phyloP scores from a whole-genome alignment of 2,113 vertebrate genomes.

The Nipponia nippon region DNA sequence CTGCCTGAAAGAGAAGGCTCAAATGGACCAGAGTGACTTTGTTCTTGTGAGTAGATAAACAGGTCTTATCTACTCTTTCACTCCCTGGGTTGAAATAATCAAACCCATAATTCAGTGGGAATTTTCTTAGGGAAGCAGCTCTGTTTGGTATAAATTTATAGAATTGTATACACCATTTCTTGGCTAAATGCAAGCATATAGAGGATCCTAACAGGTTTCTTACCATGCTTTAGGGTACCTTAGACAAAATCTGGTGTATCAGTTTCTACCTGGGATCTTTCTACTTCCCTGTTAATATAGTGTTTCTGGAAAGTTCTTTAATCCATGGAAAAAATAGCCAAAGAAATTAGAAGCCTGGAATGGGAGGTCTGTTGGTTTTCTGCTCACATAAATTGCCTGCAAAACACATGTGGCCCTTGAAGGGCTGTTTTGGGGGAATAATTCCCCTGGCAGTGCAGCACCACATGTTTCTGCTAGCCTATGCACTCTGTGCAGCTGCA shows the following conservation, averaged over 20 bases:
- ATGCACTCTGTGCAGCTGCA: not conserved
- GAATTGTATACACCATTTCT: accelerated
- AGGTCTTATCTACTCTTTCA: not conserved
- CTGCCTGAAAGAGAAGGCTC: not conserved
- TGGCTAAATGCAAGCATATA: not conserved
- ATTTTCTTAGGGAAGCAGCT: not conserved
- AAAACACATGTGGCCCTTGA: not conserved
- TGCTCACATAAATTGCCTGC: not conserved
- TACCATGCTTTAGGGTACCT: not conserved
- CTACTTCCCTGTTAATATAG: not conserved
- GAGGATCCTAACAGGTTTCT: not conserved
- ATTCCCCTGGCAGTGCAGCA: not conserved
- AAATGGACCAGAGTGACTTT: not conserved
- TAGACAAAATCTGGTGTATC: not conserved
- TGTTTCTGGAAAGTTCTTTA: slow-evolving; percentile 2
- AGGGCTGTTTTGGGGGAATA: not conserved
- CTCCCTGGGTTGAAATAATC: not conserved
- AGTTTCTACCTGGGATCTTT: not conserved
- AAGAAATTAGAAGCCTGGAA: not conserved
- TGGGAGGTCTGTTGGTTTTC: not conserved
- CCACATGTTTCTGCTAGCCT: not conserved
- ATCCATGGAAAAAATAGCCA: not conserved
- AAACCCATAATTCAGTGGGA: not conserved
- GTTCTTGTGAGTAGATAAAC: not conserved
- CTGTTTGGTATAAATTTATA: not conserved